Percentiles rank a stretch among this genome's conserved stretches.
phyloP scores from a whole-genome alignment of 2,888 invertebrate species.

The Ennomos fuscantarius region DNA sequence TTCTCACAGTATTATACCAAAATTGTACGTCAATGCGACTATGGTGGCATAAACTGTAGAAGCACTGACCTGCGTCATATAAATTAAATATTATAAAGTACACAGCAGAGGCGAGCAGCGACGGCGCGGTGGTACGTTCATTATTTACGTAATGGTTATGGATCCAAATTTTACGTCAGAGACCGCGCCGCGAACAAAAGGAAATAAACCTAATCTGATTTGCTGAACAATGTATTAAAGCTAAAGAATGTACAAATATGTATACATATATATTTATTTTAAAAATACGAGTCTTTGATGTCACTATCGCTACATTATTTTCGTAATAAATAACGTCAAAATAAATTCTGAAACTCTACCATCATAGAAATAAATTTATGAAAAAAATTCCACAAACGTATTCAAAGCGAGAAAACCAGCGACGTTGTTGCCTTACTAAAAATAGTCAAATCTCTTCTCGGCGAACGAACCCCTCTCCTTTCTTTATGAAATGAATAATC shows the following conservation, averaged over 20 bases:
- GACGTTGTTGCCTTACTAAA: conserved; percentile 19
- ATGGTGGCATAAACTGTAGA: conserved; percentile 5
- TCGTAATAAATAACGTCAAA: too few species aligned
- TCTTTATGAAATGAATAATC: conserved; percentile 64
- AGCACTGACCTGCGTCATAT: conserved; percentile 19
- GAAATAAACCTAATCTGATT: conserved; percentile 24
- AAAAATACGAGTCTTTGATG: too few species aligned
- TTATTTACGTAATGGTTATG: conserved; percentile 31
- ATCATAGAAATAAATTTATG: too few species aligned
- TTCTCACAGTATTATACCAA: too few species aligned
- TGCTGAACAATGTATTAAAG: conserved; percentile 17
- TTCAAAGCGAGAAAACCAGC: neutral
- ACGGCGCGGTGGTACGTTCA: conserved; percentile 14
- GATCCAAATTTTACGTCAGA: conserved; percentile 28
- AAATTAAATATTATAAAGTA: conserved; percentile 14
- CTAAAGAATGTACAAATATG: neutral
- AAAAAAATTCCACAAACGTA: too few species aligned
- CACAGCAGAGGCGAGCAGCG: conserved; percentile 8
- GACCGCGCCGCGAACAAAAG: conserved; percentile 23
- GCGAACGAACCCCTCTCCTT: conserved; percentile 48
- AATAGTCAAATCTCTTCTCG: conserved; percentile 52
- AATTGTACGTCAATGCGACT: neutral
- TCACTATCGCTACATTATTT: too few species aligned
- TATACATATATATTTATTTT: too few species aligned
- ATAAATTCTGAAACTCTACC: too few species aligned